phyloP scores from a whole-genome alignment of 2,888 invertebrate species.

The Tinea semifulvella region DNA sequence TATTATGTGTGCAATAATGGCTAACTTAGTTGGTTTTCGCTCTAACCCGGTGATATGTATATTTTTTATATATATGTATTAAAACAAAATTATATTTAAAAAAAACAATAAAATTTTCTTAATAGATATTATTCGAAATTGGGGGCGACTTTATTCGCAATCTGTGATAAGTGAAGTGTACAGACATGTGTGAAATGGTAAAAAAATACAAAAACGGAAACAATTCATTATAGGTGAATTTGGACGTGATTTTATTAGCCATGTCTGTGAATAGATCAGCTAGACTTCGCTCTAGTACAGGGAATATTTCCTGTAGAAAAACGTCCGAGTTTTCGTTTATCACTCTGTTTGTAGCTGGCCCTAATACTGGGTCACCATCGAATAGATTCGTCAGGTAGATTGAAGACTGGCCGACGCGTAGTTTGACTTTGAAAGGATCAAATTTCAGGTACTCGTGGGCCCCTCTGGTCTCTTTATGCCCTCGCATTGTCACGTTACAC shows the following conservation, averaged over 20 bases:
- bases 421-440: slow-evolving; percentile 69
- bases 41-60: too few species aligned
- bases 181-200: too few species aligned
- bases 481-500: slow-evolving; percentile 71
- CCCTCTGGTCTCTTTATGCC: slow-evolving; percentile 63
- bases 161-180: too few species aligned
- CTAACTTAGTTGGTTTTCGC: too few species aligned
- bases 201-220: too few species aligned
- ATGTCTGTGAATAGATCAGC: slow-evolving; percentile 73
- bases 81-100: too few species aligned
- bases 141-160: too few species aligned
- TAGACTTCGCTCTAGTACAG: slow-evolving; percentile 70
- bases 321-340: slow-evolving; percentile 72
- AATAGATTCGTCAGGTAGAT: slow-evolving; percentile 73
- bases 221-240: slow-evolving; percentile 75
- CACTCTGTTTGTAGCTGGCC: slow-evolving; percentile 72
- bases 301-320: slow-evolving; percentile 73
- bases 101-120: too few species aligned
- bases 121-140: too few species aligned
- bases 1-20: too few species aligned
- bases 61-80: too few species aligned
- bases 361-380: slow-evolving; percentile 71
- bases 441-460: slow-evolving; percentile 69
- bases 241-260: slow-evolving; percentile 74
- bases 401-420: slow-evolving; percentile 68